Evolutionary conservation across 1,140 invertebrate species (phyloP).

Genomic region (Penaeus chinensis): DNA sequence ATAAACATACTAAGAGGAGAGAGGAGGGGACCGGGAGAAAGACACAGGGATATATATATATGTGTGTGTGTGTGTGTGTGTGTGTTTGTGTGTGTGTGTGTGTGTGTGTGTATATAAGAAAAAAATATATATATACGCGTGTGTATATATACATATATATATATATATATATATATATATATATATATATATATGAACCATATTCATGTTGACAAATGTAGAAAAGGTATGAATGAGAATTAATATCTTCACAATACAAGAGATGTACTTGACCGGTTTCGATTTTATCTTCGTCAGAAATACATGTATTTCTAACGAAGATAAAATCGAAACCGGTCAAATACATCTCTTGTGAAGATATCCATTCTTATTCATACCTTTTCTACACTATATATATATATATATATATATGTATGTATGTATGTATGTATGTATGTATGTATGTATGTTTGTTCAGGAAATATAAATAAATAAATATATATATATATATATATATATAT

Average conservation of each 20-base stretch:
- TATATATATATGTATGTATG: neutral
- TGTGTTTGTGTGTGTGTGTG: neutral
- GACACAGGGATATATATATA: neutral
- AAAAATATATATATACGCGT: neutral
- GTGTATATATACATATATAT: neutral
- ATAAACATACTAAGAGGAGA: too few relatives aligned
- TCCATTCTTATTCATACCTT: too few relatives aligned
- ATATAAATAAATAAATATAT: neutral
- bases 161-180: conserved; percentile 7
- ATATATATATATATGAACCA: neutral
- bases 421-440: neutral
- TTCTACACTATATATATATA: neutral
- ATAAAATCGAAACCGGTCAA: too few relatives aligned
- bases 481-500: too few relatives aligned
- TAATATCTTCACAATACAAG: too few relatives aligned
- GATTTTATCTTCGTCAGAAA: too few relatives aligned
- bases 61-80: neutral
- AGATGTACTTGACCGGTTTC: too few relatives aligned
- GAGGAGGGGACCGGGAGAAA: too few relatives aligned
- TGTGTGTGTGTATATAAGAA: neutral
- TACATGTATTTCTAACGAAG: too few relatives aligned
- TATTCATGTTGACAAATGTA: too few relatives aligned
- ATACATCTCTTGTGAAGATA: too few relatives aligned
- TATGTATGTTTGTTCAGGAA: neutral
- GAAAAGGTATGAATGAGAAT: too few relatives aligned